phyloP scores from a whole-genome alignment of 2,888 invertebrate species.

The Petrolisthes manimaculis region DNA sequence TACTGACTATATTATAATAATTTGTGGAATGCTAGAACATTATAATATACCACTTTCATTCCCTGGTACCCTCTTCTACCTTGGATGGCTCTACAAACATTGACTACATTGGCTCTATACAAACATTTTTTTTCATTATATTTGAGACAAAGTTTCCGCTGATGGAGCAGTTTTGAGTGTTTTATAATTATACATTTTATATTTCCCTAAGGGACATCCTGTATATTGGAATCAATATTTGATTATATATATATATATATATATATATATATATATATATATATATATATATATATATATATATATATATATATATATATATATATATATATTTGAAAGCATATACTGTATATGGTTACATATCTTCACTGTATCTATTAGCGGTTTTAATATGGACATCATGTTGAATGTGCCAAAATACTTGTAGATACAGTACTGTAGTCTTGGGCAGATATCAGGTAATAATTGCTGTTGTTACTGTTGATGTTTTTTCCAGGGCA shows the following conservation, averaged over 20 bases:
- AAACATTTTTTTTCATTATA: neutral
- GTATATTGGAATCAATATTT: neutral
- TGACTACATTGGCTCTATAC: neutral
- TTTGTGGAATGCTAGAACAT: too few species aligned
- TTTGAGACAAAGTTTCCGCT: too few species aligned
- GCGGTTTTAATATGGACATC: neutral
- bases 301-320: constrained; percentile 7
- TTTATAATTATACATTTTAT: neutral
- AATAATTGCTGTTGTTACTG: too few species aligned
- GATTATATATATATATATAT: constrained; percentile 1
- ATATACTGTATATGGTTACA: neutral
- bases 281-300: constrained; percentile 7
- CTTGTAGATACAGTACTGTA: too few species aligned
- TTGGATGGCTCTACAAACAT: neutral
- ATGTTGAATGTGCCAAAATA: too few species aligned
- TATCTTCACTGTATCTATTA: neutral
- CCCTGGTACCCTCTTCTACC: neutral
- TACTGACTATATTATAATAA: too few species aligned
- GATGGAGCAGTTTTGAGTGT: too few species aligned
- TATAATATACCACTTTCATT: too few species aligned
- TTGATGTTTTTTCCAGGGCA: too few species aligned
- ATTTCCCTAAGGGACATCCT: neutral
- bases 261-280: constrained; percentile 7
- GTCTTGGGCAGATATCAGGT: too few species aligned
- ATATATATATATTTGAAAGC: neutral